Percentiles rank a stretch among this genome's conserved stretches.
Evolutionary conservation across 2,888 invertebrate genomes (phyloP).

Genomic region (Luffia ferchaultella): DNA sequence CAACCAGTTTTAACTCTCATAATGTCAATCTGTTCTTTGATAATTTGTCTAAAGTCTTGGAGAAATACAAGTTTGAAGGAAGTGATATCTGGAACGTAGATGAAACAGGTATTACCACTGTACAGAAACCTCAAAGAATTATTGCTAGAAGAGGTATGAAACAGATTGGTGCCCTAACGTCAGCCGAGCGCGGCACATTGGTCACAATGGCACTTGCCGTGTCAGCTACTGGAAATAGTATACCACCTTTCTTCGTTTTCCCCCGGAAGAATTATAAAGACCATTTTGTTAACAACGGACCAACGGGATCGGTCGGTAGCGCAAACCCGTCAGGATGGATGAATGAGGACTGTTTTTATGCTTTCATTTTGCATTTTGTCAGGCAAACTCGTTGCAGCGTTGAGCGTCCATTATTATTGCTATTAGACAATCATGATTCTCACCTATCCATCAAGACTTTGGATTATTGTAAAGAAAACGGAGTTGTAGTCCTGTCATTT

Average conservation of each 20-base stretch:
- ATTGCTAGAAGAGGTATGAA: neutral
- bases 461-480: too few species aligned
- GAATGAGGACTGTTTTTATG: too few species aligned
- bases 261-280: constrained; percentile 1
- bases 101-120: too few species aligned
- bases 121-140: neutral
- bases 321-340: too few species aligned
- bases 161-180: neutral
- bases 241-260: constrained; percentile 6
- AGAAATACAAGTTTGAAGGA: constrained; percentile 1
- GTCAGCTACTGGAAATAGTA: constrained; percentile 4
- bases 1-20: constrained; percentile 7
- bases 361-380: too few species aligned
- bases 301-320: too few species aligned
- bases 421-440: too few species aligned
- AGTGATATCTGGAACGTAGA: neutral
- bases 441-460: too few species aligned
- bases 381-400: too few species aligned
- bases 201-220: constrained; percentile 1
- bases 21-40: constrained; percentile 6
- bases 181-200: constrained; percentile 5
- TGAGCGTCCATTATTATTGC: too few species aligned
- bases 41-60: neutral
- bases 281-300: too few species aligned
- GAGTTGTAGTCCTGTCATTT: too few species aligned